These are phyloP conservation scores for Hydropsyche tenuis DNA, from an alignment of 1,140 invertebrate genomes.

Conservation along the genomic window DNA sequence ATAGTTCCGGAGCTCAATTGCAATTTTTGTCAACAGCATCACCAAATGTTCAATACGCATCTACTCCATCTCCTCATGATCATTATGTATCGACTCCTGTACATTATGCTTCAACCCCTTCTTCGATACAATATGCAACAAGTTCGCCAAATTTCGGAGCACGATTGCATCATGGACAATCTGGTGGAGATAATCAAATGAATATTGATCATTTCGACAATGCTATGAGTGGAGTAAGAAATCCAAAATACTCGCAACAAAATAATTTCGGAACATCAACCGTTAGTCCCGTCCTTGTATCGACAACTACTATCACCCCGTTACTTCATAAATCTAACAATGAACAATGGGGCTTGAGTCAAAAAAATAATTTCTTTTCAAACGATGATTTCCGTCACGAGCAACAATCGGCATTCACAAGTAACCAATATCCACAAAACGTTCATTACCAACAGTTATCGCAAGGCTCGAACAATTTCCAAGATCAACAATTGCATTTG, in stretches of 20 bases:
- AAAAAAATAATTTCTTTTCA: neutral
- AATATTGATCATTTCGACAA: constrained; percentile 61
- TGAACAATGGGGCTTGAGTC: constrained; percentile 19
- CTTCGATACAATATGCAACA: constrained; percentile 40
- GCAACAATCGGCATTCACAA: constrained; percentile 49
- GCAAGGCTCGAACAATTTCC: constrained; percentile 28
- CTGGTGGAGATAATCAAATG: constrained; percentile 54
- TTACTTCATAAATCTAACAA: constrained; percentile 18
- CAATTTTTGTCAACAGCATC: constrained; percentile 39
- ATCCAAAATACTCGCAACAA: constrained; percentile 48
- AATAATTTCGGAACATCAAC: constrained; percentile 26
- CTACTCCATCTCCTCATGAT: constrained; percentile 51
- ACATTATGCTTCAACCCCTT: constrained; percentile 53
- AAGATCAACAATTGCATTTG: constrained; percentile 30
- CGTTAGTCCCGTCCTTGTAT: neutral
- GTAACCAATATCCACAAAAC: constrained; percentile 47
- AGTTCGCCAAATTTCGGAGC: constrained; percentile 36
- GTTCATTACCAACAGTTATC: neutral
- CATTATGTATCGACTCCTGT: constrained; percentile 59
- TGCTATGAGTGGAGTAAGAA: constrained; percentile 56
- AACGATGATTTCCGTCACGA: constrained; percentile 32
- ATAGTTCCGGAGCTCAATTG: constrained; percentile 10
- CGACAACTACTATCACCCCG: constrained; percentile 25
- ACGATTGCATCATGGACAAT: constrained; percentile 40
- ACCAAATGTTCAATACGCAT: constrained; percentile 55